phyloP scores from a whole-genome alignment of 2,888 invertebrate genomes.

The Nesidiocoris tenuis region DNA sequence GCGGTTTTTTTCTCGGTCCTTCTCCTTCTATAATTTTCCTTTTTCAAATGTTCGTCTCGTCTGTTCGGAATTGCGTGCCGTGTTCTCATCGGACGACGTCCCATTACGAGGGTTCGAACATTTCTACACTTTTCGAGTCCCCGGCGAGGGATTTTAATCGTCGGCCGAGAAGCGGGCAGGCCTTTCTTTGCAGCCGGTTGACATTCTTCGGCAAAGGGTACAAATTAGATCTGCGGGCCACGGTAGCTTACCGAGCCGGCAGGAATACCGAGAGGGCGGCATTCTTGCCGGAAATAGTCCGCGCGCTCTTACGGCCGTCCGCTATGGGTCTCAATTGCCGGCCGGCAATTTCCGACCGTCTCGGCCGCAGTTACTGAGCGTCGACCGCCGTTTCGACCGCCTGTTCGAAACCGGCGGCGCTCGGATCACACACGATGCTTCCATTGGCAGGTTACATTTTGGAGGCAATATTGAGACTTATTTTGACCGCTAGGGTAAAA shows the following conservation, averaged over 20 bases:
- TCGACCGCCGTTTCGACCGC: no score
- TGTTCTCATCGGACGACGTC: background rate
- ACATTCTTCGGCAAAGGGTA: background rate
- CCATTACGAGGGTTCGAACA: background rate
- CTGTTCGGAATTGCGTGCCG: background rate
- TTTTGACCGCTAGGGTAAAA: no score
- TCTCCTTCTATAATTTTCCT: background rate
- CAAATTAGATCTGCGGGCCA: background rate
- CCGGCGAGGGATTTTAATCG: background rate
- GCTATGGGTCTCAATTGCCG: no score
- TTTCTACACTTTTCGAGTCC: background rate
- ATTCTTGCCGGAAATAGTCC: no score
- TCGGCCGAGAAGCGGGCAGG: background rate
- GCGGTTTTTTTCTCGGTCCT: background rate
- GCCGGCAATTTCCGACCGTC: no score
- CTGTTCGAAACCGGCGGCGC: no score
- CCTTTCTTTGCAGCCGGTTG: background rate
- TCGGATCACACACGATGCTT: no score
- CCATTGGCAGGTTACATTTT: no score
- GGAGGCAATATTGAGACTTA: no score
- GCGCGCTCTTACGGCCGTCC: no score
- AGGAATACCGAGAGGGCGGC: background rate
- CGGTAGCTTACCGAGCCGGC: background rate
- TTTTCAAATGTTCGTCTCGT: no score
- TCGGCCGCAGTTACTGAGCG: no score